Evolutionary conservation across 2,888 invertebrate genomes (phyloP), one percentile per base, ranked within the genome.

Genomic region (Acanthosepion pharaonis): DNA sequence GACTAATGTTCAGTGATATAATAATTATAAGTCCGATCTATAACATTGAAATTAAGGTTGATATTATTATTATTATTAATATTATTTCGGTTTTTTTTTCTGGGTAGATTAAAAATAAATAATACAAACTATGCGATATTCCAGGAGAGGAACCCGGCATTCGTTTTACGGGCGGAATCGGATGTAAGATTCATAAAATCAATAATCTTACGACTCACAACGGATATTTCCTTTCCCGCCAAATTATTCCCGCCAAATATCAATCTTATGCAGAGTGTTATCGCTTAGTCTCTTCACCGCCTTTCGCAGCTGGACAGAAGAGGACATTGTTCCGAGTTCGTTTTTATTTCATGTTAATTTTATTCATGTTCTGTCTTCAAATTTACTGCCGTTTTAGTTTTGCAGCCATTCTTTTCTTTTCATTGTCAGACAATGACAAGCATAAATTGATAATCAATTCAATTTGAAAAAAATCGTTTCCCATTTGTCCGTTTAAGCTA

Each of bases 221-320:
- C 78, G n/a, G 78, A 78, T 78, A n/a, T 78, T 78, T 78, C 78
- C n/a, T 25, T 78, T 78, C 78, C 78, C 78, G n/a, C 78, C 78
- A 78, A 78, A 78, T 78, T 78, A 78, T 78, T n/a, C 78, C 78
- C n/a, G n/a, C 78, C 78, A 78, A 78, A 78, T 78, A 78, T 78
- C 78, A 78, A 78, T 78, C 78, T 28, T 78, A 3, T 55, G 11
- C n/a, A 15, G n/a, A 78, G n/a, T 78, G 78, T 78, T n/a, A 78
- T n/a, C 78, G n/a, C 9, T 78, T 78, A n/a, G n/a, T 33, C 78
- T 11, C 78, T 78, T 78, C 78, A 78, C 78, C 78, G 15, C 78
- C 28, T 0, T n/a, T 78, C 78, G 11, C 15, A 78, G 78, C n/a
- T 78, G 78, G n/a, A 78, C 78, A n/a, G 78, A n/a, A 33, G n/a